Percentiles rank a stretch among this genome's conserved stretches.
Conservation (phyloP, 2,888 invertebrate species). For the Bibio marci region DNA sequence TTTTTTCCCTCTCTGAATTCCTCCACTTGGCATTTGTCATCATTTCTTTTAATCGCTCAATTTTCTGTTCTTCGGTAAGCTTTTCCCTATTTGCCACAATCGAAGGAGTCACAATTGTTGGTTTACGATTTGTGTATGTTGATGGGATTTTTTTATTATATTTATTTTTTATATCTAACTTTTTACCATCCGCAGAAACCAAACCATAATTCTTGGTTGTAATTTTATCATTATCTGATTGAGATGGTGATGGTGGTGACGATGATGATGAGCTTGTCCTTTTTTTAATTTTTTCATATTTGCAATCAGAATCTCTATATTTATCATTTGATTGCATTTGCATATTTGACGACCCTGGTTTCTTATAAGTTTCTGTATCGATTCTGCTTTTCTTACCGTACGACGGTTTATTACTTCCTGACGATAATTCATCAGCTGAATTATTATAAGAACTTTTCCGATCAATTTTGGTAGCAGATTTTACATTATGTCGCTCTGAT, state of each 20-base stretch:
- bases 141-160: conserved; percentile 5
- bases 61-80: conserved; percentile 46
- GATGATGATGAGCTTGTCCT: background rate
- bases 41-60: conserved; percentile 61
- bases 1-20: conserved; percentile 44
- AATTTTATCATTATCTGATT: background rate
- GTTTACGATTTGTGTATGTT: conserved; percentile 6
- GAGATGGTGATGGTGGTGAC: background rate
- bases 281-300: too few relatives aligned
- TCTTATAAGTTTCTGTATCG: too few relatives aligned
- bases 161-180: conserved; percentile 9
- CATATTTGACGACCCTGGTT: too few relatives aligned
- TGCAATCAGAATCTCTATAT: too few relatives aligned
- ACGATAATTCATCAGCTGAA: too few relatives aligned
- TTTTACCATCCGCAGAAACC: conserved; percentile 25
- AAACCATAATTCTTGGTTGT: conserved; percentile 21
- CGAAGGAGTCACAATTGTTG: background rate
- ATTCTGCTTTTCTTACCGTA: too few relatives aligned
- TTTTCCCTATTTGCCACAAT: conserved; percentile 13
- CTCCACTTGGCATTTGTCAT: conserved; percentile 58
- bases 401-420: too few relatives aligned
- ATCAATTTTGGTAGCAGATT: too few relatives aligned
- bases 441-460: too few relatives aligned
- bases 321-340: too few relatives aligned
- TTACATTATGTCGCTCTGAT: too few relatives aligned